Percentiles rank a stretch among this genome's conserved stretches.
Evolutionary conservation across 2,797 vertebrate species (phyloP).

Genomic region (Denticeps clupeoides): DNA sequence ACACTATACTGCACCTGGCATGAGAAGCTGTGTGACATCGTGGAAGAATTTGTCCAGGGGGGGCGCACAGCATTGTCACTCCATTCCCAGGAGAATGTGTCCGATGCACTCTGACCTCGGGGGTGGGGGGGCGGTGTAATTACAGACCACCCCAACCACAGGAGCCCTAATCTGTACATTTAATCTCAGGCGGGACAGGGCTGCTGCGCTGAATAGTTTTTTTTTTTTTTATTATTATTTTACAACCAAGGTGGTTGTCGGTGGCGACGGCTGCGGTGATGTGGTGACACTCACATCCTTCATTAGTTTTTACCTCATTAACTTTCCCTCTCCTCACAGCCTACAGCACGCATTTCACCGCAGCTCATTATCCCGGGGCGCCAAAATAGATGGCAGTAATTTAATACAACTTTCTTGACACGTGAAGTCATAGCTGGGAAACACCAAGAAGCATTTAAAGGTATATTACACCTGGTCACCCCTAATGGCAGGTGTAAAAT

Average conservation of each 20-base stretch:
- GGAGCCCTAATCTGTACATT: constrained; percentile 63
- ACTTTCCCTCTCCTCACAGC: constrained; percentile 52
- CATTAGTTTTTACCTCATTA: constrained; percentile 77
- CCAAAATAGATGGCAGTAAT: not conserved
- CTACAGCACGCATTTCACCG: constrained; percentile 52
- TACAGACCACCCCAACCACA: constrained; percentile 44
- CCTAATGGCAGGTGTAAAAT: too few relatives aligned
- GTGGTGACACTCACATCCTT: constrained; percentile 63
- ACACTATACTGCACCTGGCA: too few relatives aligned
- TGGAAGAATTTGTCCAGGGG: too few relatives aligned
- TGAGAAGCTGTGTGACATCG: too few relatives aligned
- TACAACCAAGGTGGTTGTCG: too few relatives aligned
- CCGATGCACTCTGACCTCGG: constrained; percentile 5
- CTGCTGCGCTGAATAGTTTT: constrained; percentile 73
- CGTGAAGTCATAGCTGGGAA: not conserved
- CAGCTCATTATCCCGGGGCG: constrained; percentile 24
- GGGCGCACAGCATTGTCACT: too few relatives aligned
- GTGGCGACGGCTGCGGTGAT: constrained; percentile 64
- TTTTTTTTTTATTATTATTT: too few relatives aligned
- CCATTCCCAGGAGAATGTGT: constrained; percentile 2
- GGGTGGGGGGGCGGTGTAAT: constrained; percentile 37
- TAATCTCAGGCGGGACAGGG: constrained; percentile 64
- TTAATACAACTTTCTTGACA: constrained; percentile 1
- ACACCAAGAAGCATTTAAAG: too few relatives aligned
- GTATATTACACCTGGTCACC: too few relatives aligned